phyloP scores from a whole-genome alignment of 2,797 vertebrate genomes.

The Gymnothorax reevesii region DNA sequence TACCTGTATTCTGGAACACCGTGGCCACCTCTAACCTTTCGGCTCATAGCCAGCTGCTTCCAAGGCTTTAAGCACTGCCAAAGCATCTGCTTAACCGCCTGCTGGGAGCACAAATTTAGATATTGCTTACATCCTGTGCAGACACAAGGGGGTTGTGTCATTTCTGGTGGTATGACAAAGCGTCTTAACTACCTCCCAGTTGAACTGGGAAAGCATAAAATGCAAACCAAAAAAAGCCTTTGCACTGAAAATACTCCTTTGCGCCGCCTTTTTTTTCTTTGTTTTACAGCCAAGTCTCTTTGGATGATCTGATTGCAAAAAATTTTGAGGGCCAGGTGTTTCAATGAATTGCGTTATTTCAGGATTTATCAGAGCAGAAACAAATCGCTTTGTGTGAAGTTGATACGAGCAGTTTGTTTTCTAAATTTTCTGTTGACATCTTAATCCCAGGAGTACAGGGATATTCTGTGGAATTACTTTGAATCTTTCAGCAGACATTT shows the following conservation, averaged over 20 bases:
- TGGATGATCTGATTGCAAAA: constrained; percentile 5
- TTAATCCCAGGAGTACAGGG: background rate
- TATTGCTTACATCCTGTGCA: background rate
- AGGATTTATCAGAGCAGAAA: constrained; percentile 7
- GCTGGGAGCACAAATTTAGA: background rate
- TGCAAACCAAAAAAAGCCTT: background rate
- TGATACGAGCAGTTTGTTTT: constrained; percentile 1
- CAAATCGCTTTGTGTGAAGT: background rate
- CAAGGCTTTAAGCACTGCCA: background rate
- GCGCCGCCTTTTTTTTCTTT: background rate
- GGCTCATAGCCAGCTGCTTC: constrained; percentile 3
- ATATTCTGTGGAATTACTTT: background rate
- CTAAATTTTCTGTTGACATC: background rate
- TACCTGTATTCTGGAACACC: background rate
- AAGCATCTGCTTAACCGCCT: constrained; percentile 9
- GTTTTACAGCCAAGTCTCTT: background rate
- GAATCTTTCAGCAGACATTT: background rate
- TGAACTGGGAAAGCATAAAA: background rate
- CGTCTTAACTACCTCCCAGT: background rate
- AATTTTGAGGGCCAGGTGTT: background rate
- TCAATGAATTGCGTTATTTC: background rate
- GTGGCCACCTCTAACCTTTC: background rate
- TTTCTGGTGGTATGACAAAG: background rate
- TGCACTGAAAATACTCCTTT: background rate
- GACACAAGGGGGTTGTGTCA: constrained; percentile 1